Evolutionary conservation across 2,888 invertebrate genomes (phyloP), one percentile per base, ranked within the genome.

Genomic region (Megaustenia siamemsis): DNA sequence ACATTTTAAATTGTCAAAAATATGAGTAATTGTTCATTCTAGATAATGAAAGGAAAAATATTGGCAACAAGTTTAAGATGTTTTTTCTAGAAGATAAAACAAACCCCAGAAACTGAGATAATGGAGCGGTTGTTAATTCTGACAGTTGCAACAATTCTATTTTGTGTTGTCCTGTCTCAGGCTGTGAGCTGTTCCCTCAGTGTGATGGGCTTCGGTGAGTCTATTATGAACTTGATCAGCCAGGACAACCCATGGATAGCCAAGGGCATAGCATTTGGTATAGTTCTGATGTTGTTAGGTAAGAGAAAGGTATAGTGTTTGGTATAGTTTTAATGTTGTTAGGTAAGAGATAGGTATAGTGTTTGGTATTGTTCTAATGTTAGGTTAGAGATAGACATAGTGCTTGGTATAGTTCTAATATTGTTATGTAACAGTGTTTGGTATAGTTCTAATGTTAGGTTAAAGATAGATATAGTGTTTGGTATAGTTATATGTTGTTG

Each of bases 131-230:
- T n/a, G n/a, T n/a, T n/a, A n/a, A n/a, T n/a, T n/a, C n/a, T n/a
- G n/a, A n/a, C n/a, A n/a, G n/a, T n/a, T n/a, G n/a, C n/a, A n/a
- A n/a, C n/a, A n/a, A n/a, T n/a, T n/a, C n/a, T n/a, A 15, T n/a
- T 56, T 71, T n/a, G 45, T 73, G 43, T 66, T 15, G n/a, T 43
- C 15, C 28, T 71, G 32, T 90, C 94, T 79, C 95, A 98, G 97
- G 97, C 98, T 84, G 98, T 98, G 1, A 98, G 98, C 86, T 98
- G 98, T 95, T 98, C 98, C 40, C 95, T 99, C 86, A 98, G 98
- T 95, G 98, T 98, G 18, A 96, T 98, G 94, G 98, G 99, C 92
- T 98, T 99, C 95, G 99, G 98, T 68, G 99, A 99, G 95, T 98
- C 98, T 0, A 97, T 99, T 96, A 97, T 98, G 12, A 96, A 96